phyloP scores from a whole-genome alignment of 2,113 vertebrate genomes.

The Anoura caudifer region DNA sequence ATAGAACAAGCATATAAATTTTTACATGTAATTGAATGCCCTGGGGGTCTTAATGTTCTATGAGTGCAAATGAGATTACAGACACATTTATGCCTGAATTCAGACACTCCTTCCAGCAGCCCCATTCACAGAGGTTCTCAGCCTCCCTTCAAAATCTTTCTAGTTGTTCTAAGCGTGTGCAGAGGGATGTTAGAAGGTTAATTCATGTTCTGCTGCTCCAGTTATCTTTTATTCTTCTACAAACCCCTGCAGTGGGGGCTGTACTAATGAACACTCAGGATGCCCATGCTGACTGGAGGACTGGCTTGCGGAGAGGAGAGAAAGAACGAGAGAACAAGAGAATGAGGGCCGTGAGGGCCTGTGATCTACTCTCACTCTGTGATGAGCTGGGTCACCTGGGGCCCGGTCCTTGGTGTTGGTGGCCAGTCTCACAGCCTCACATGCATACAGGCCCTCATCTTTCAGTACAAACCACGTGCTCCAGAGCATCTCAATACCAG shows the following conservation, averaged over 20 bases:
- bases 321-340: neutral
- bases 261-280: neutral
- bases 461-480: neutral
- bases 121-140: neutral
- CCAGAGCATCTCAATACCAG: neutral
- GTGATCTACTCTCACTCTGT: neutral
- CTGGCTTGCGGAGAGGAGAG: neutral
- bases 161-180: neutral
- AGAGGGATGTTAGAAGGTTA: neutral
- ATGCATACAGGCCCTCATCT: too few species aligned
- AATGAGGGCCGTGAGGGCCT: too few species aligned
- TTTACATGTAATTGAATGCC: neutral
- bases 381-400: neutral
- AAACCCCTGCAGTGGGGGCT: neutral
- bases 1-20: neutral
- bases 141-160: neutral
- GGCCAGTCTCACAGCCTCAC: neutral
- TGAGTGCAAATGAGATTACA: neutral
- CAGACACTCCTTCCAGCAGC: neutral
- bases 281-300: fast-evolving
- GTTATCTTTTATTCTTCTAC: neutral
- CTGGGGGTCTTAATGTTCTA: neutral
- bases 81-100: neutral
- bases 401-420: neutral
- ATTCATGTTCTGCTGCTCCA: neutral